Base-by-base conservation (phyloP, 2,113 vertebrate species). In the Atrichornis clamosus region DNA sequence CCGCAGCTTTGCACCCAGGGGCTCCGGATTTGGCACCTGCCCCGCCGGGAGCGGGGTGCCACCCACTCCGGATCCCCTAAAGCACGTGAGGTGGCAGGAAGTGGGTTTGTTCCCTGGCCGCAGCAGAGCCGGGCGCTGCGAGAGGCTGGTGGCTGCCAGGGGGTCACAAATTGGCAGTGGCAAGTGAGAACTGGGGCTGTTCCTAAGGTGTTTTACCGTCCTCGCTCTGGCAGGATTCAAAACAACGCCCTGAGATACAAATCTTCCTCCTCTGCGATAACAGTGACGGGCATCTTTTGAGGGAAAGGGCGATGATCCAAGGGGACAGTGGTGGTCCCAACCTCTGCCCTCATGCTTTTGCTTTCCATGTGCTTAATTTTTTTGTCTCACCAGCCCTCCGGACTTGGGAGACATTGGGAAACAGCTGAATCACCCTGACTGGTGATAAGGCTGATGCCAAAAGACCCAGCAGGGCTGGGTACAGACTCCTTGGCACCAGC, bases 401-500 rank as follows among this genome's bases (percentile, higher is more conserved):
- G 9, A 10, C 26, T 20, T 6, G 2, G 56, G 55, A 78, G 44
- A 32, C 0, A 0, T 35, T 64, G 58, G 65, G 41, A 46, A 68
- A 50, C 73, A 55, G 70, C 75, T 15, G 13, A 53, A 39, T 73
- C 3, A 6, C 55, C 55, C 18, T 14, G 4, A 15, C 41, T 23
- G 8, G 33, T 2, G 74, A 87, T 87, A 87, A 87, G 32, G 65
- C 5, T 0, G 0, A 26, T 85, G 87, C 70, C 10, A 35, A 81
- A 81, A 69, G 68, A 46, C 3, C 37, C 12, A 3, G 30, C 68
- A 52, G 18, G 1, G 24, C 80, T 60, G 9, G 0, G 33, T 59
- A 59, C 93, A 95, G 96, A 92, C 88, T 94, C 41, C 82, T 84
- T 84, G 93, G 95, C 96, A 94, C 88, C 95, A 81, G 3, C n/a